Conservation (phyloP, 2,797 vertebrate genomes). For the Silurus lanzhouensis region DNA sequence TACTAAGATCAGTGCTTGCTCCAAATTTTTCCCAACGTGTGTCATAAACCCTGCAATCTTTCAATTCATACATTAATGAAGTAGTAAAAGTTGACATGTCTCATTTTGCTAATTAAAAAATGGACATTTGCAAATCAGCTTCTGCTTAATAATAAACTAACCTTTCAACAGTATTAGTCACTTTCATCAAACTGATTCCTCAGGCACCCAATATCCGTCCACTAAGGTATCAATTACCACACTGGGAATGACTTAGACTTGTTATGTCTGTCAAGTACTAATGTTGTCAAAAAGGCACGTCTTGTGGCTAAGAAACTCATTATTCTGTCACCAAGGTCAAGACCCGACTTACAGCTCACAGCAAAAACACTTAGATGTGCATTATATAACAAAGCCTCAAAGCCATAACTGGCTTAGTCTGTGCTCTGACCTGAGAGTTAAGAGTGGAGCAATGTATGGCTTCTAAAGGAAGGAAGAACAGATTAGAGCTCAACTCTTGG, state of each 20-base stretch:
- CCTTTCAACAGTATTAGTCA: not conserved
- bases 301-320: not conserved
- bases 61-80: not conserved
- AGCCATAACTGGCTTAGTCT: not conserved
- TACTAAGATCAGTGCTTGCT: not conserved
- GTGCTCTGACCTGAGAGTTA: not conserved
- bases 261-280: conserved; percentile 7
- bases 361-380: not conserved
- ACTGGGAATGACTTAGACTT: not conserved
- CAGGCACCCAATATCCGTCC: not conserved
- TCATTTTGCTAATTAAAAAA: not conserved
- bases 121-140: not conserved
- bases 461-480: conserved; percentile 5
- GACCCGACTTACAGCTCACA: no score
- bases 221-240: conserved; percentile 26
- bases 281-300: not conserved
- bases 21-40: not conserved
- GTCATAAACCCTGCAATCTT: not conserved
- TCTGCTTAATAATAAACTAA: not conserved
- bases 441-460: not conserved
- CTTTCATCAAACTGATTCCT: not conserved
- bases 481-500: conserved; percentile 42
- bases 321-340: conserved; percentile 10
- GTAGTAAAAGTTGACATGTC: not conserved
- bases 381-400: conserved; percentile 31